phyloP scores from a whole-genome alignment of 2,888 invertebrate genomes.

The Eilema sororculum region DNA sequence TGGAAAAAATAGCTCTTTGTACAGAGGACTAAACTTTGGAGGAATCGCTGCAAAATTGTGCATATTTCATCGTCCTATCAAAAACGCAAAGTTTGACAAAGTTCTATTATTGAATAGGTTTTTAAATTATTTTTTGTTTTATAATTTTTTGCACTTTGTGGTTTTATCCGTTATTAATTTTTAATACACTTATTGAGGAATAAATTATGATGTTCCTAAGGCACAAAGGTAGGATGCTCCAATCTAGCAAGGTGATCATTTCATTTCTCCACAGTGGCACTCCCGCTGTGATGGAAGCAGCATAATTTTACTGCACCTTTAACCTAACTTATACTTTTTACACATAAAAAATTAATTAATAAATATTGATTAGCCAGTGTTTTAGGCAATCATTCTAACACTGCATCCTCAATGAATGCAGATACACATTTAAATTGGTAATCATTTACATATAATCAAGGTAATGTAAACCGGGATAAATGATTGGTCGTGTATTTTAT shows the following conservation, averaged over 20 bases:
- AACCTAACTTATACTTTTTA: too few relatives aligned
- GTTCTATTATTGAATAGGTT: neutral
- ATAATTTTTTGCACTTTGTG: neutral
- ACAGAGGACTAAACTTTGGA: constrained; percentile 11
- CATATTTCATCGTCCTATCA: neutral
- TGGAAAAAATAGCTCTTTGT: constrained; percentile 25
- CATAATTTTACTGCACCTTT: too few relatives aligned
- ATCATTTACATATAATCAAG: constrained; percentile 4
- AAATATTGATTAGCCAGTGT: constrained; percentile 72
- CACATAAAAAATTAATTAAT: neutral
- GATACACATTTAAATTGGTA: fast-evolving
- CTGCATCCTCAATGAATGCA: constrained; percentile 83
- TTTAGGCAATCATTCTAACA: constrained; percentile 78
- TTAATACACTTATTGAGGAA: neutral
- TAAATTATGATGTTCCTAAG: too few relatives aligned
- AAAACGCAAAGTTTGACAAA: neutral
- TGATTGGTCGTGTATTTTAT: constrained; percentile 28
- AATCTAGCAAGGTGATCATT: too few relatives aligned
- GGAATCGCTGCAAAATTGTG: constrained; percentile 6
- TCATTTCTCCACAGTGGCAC: too few relatives aligned
- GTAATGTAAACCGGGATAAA: constrained; percentile 19
- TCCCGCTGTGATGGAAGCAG: too few relatives aligned
- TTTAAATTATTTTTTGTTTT: neutral
- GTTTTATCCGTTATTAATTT: neutral
- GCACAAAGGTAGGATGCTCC: too few relatives aligned